A percentile compares a stretch with the other conserved stretches of the same genome.
Evolutionary conservation across 2,113 vertebrate genomes (phyloP).

Genomic region (Proterorhinus semilunaris): DNA sequence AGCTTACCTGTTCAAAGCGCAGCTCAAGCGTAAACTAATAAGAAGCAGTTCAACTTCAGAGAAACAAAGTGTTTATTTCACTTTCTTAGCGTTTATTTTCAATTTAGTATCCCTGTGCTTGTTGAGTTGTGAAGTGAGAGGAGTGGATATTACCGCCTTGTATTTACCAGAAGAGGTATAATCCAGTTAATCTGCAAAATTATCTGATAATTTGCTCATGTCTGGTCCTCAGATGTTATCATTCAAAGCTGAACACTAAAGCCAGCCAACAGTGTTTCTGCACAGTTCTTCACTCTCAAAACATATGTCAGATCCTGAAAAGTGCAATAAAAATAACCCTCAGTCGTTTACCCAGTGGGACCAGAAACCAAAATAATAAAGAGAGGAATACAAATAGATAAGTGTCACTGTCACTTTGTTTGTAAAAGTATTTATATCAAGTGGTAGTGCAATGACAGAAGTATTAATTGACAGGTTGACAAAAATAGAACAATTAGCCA

Average conservation of each 20-base stretch:
- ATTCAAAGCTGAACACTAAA: slow-evolving; percentile 42
- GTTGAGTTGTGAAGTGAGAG: slow-evolving; percentile 9
- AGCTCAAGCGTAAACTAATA: slow-evolving; percentile 1
- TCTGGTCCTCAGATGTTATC: slow-evolving; percentile 59
- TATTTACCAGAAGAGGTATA: slow-evolving; percentile 46
- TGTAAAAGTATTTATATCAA: too few relatives aligned
- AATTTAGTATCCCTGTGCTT: neutral
- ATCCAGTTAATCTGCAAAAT: slow-evolving; percentile 70
- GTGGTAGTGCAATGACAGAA: too few relatives aligned
- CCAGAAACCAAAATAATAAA: too few relatives aligned
- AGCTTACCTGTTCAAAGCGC: slow-evolving; percentile 16
- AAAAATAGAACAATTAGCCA: too few relatives aligned
- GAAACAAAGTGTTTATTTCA: slow-evolving; percentile 14
- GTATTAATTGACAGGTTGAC: too few relatives aligned
- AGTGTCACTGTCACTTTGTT: too few relatives aligned
- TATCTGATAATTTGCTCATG: slow-evolving; percentile 64
- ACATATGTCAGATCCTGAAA: neutral
- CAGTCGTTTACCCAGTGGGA: too few relatives aligned
- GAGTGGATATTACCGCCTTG: slow-evolving; percentile 17
- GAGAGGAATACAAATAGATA: too few relatives aligned
- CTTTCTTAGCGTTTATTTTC: slow-evolving; percentile 1
- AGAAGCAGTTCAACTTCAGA: neutral
- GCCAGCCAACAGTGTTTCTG: slow-evolving; percentile 24
- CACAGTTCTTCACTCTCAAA: neutral
- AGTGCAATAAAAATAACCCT: neutral